These are phyloP conservation scores for Halisarca cf. caerulea DNA, from an alignment of 37 sponge, comb jelly and placozoan genomes.

Conservation along the genomic window DNA sequence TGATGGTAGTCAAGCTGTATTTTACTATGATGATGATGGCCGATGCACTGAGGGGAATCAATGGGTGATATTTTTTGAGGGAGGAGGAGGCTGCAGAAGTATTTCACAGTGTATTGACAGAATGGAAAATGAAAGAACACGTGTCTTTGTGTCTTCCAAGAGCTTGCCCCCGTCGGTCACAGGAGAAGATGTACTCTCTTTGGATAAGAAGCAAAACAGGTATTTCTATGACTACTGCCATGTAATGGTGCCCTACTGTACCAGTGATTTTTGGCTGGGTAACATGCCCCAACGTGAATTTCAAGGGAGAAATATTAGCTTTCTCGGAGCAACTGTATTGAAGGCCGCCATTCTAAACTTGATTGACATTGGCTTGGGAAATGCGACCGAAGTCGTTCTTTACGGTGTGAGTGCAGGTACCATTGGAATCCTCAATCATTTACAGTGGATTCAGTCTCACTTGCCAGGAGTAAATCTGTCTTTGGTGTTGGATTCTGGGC, in stretches of 20 bases:
- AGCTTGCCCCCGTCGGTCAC: neutral
- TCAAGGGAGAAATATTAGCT: constrained; percentile 41
- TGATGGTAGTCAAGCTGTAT: constrained; percentile 22
- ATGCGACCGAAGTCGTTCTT: constrained; percentile 48
- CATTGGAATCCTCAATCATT: constrained; percentile 58
- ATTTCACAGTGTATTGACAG: constrained; percentile 63
- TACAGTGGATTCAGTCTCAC: constrained; percentile 33
- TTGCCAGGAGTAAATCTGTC: constrained; percentile 5
- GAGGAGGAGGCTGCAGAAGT: constrained; percentile 79
- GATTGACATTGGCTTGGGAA: constrained; percentile 6
- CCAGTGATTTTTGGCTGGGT: constrained; percentile 68
- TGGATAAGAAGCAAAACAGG: constrained; percentile 28
- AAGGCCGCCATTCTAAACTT: constrained; percentile 45
- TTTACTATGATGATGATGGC: constrained; percentile 19
- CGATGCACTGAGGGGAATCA: neutral
- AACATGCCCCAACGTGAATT: neutral
- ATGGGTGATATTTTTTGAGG: constrained; percentile 78
- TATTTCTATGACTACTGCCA: constrained; percentile 48
- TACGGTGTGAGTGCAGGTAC: constrained; percentile 73
- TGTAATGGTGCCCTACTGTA: constrained; percentile 76
- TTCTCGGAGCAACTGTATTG: constrained; percentile 50
- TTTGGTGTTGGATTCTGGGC: constrained; percentile 66
- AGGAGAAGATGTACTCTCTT: constrained; percentile 63
- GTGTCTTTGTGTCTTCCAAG: constrained; percentile 50
- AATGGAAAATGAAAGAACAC: neutral